A percentile compares a stretch with the other conserved stretches of the same genome.
These are phyloP conservation scores for Sebastiscus albofasciatus DNA, from an alignment of 2,797 vertebrate genomes.

Conservation along the genomic window DNA sequence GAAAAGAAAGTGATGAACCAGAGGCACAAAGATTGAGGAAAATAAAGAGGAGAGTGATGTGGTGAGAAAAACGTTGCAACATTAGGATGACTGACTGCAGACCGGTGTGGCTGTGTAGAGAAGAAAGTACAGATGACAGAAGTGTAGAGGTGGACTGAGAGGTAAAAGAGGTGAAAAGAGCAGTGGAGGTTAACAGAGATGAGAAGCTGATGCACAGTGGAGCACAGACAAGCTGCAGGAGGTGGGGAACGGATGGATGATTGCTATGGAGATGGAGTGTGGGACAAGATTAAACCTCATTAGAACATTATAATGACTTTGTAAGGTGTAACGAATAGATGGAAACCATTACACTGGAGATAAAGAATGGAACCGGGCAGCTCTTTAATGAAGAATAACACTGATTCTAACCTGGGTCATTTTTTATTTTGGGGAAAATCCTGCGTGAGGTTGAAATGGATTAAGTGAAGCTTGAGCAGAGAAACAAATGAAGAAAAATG, in stretches of 20 bases:
- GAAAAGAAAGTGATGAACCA: neutral
- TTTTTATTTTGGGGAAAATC: neutral
- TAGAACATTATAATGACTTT: conserved; percentile 62
- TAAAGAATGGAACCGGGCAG: conserved; percentile 29
- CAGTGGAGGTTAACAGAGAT: neutral
- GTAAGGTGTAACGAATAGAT: conserved; percentile 48
- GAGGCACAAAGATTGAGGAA: neutral
- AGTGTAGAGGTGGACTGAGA: conserved; percentile 10
- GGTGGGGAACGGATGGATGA: conserved; percentile 33
- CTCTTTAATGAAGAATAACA: conserved; percentile 40
- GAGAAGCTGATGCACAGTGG: neutral
- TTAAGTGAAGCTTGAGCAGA: neutral
- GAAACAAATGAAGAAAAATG: neutral
- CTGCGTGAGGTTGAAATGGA: neutral
- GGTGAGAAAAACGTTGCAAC: neutral
- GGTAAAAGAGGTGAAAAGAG: conserved; percentile 11
- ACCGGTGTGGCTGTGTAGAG: neutral
- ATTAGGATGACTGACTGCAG: neutral
- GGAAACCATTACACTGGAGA: conserved; percentile 41
- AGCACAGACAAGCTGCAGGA: conserved; percentile 1
- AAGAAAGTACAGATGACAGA: conserved; percentile 8
- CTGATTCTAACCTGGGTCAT: conserved; percentile 10
- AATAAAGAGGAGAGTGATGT: neutral
- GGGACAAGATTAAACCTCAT: conserved; percentile 64
- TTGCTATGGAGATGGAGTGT: conserved; percentile 33